Evolutionary conservation across 2,113 vertebrate genomes (phyloP), one percentile per base, ranked within the genome.

Genomic region (Orthochromis malagaraziensis): DNA sequence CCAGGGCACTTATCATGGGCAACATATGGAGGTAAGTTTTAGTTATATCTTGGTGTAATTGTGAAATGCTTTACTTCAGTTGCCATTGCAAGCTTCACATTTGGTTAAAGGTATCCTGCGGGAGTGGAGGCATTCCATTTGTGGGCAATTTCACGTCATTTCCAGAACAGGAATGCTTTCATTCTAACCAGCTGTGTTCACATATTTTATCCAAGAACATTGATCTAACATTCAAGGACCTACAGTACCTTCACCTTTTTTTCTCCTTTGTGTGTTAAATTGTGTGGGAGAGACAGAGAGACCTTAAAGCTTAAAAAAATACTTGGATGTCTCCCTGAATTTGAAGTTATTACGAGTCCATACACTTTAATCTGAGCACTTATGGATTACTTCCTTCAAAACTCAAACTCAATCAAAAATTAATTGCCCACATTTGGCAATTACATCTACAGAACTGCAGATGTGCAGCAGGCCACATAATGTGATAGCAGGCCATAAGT

Each of bases 301-400:
- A 16, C 35, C 35, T 40, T 40, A 24, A 14, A 40, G n/a, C 3
- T 40, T 21, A 14, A 65, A 14, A 65, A 68, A 68, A 68, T 38
- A 68, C 33, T 38, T 65, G 9, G 60, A 65, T 13, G 19, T 8
- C 19, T 1, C 2, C 0, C 29, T 63, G 35, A 40, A 70, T 70
- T 70, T 24, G 35, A 14, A 24, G 0, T 40, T 4, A 70, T 6
- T 24, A 26, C 0, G 0, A 70, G 21, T 70, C 65, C n/a, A 70
- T 42, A 24, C 11, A 5, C 65, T 70, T 24, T 24, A 70, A 24
- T 42, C 38, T 70, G 3, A 26, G 0, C 38, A 26, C 2, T 24
- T 70, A 4, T 42, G 65, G 38, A 70, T 70, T 0, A 24, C n/a
- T 70, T 42, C n/a, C 38, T 24, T 70, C 35, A 40, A 68, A 40